phyloP scores from a whole-genome alignment of 2,113 vertebrate species.

The Oriolus oriolus region DNA sequence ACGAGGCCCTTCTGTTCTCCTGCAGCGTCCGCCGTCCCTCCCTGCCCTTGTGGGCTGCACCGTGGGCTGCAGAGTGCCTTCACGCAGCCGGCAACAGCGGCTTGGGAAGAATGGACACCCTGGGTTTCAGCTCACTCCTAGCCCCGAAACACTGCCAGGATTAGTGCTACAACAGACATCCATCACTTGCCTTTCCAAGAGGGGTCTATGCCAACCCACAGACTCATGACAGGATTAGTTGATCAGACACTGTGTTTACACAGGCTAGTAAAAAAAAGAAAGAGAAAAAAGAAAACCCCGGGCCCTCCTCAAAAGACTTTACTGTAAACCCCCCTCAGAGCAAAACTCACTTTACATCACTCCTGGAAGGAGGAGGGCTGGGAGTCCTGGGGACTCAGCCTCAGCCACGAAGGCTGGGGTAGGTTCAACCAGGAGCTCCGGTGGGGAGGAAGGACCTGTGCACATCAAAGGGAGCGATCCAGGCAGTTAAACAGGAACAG shows the following conservation, averaged over 20 bases:
- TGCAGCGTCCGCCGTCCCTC: background rate
- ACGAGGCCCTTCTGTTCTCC: conserved; percentile 42
- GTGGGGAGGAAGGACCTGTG: conserved; percentile 58
- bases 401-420: conserved; percentile 1
- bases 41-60: background rate
- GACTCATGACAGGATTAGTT: background rate
- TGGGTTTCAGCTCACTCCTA: background rate
- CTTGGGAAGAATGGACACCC: background rate
- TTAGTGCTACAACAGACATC: background rate
- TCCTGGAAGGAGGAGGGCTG: background rate
- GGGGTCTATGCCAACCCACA: background rate
- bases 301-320: background rate
- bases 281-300: background rate
- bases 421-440: conserved; percentile 40
- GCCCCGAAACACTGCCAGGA: background rate
- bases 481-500: conserved; percentile 53
- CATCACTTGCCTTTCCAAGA: background rate
- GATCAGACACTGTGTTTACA: background rate
- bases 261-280: background rate
- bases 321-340: background rate
- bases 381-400: conserved; percentile 1
- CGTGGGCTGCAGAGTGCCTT: background rate
- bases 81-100: fast-evolving
- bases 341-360: conserved; percentile 29
- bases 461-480: conserved; percentile 56